Base-by-base conservation (phyloP, 2,113 vertebrate species). In the Mugil cephalus region DNA sequence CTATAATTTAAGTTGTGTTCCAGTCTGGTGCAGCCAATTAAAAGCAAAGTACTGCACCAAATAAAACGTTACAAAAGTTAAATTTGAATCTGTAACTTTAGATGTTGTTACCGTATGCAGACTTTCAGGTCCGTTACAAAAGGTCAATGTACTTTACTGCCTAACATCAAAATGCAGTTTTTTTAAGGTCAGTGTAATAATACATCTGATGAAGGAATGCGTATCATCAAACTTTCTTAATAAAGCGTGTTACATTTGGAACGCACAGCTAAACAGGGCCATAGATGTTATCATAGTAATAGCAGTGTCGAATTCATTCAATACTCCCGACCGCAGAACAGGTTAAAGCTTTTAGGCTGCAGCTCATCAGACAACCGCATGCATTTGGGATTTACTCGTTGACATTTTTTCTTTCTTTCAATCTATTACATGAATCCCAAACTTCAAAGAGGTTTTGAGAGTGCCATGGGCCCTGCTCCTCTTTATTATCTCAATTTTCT, bases 401-500 rank as follows among this genome's bases (percentile, higher is more conserved):
- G 39, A 21, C 53, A 39, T 17, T 48, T 69, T 34, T 69, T 34
- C 13, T 17, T 15, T 62, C 39, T 40, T 11, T 43, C 15, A 54
- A 19, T 39, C 43, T 11, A 8, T n/a, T 42, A 18, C 35, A 7
- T 34, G 8, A 51, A 46, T 24, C 47, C 51, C 21, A 11, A 51
- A 24, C 40, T 39, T 54, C 40, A 59, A 17, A 59, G 10, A 30
- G 48, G n/a, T 45, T 77, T 50, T 36, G 42, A 69, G 46, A 38
- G 30, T 50, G n/a, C 69, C 63, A 60, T 35, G n/a, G 36, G 4
- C 24, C 12, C 7, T 15, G 47, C 21, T 62, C 21, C 19, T 48
- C 39, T 60, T 84, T 54, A 19, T 64, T 69, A 34, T 64, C 39
- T 52, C 36, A 18, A 66, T 61, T 61, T 65, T 8, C 48, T 47